A percentile compares a stretch with the other conserved stretches of the same genome.
Evolutionary conservation across 2,888 invertebrate genomes (phyloP).

Genomic region (Mimumesa dahlbomi): DNA sequence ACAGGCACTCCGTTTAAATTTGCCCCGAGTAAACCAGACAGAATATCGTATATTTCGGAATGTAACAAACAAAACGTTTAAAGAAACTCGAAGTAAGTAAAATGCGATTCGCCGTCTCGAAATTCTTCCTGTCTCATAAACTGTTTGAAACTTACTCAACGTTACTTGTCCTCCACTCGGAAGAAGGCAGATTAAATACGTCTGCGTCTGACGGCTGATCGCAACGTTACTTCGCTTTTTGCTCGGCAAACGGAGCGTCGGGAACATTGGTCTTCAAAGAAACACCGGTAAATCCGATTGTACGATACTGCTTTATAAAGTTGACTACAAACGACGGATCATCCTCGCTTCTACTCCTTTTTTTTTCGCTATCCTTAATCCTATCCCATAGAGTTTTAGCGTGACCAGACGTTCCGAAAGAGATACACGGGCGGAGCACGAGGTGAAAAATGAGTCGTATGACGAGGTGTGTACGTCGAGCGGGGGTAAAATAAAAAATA

Average conservation of each 20-base stretch:
- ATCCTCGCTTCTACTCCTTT: conserved; percentile 11
- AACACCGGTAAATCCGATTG: conserved; percentile 20
- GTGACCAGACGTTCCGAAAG: background rate
- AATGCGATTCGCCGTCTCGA: too few species aligned
- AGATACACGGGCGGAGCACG: background rate
- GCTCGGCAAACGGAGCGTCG: background rate
- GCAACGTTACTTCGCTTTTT: too few species aligned
- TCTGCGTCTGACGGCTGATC: too few species aligned
- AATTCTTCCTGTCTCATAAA: too few species aligned
- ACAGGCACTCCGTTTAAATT: too few species aligned
- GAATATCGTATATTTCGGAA: too few species aligned
- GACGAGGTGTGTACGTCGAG: conserved; percentile 4
- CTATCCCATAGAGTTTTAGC: background rate
- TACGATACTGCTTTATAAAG: conserved; percentile 18
- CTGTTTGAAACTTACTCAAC: too few species aligned
- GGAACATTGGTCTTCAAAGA: conserved; percentile 1
- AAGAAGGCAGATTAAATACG: too few species aligned
- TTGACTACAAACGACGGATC: conserved; percentile 34
- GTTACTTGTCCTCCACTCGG: too few species aligned
- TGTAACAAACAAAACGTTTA: too few species aligned
- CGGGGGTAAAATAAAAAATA: conserved; percentile 20
- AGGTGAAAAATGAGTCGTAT: conserved; percentile 25
- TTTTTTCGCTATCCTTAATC: background rate
- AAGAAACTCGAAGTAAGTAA: too few species aligned
- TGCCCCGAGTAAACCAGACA: too few species aligned